Evolutionary conservation across 2,113 vertebrate genomes (phyloP).

Genomic region (Butorides virescens): DNA sequence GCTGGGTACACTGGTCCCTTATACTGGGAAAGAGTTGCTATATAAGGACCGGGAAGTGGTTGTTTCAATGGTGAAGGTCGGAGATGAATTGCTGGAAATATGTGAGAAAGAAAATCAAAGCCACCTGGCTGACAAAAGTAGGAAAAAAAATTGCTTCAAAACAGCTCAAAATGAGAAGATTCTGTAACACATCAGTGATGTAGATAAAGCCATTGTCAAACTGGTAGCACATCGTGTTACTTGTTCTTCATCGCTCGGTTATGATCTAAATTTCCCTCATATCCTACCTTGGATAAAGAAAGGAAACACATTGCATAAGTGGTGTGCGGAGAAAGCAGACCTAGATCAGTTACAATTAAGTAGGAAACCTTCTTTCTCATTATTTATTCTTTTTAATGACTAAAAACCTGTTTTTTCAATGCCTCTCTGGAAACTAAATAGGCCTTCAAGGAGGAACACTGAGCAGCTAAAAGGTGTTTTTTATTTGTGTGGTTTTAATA

Average conservation of each 20-base stretch:
- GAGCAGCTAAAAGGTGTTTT: not conserved
- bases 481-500: conserved; percentile 33
- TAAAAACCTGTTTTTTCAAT: not conserved
- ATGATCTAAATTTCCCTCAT: not conserved
- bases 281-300: not conserved
- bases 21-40: not conserved
- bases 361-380: not conserved
- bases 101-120: not conserved
- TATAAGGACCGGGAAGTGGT: not conserved
- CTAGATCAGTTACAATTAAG: not conserved
- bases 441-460: not conserved
- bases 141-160: not conserved
- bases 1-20: not conserved
- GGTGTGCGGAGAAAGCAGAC: not conserved
- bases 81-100: not conserved
- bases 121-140: not conserved
- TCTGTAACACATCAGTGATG: not conserved
- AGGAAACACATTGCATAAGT: not conserved
- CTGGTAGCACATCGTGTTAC: not conserved
- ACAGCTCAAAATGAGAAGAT: not conserved
- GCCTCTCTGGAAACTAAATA: not conserved
- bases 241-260: not conserved
- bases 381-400: not conserved
- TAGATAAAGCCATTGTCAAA: not conserved
- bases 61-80: not conserved